Base-by-base conservation (phyloP, 2,113 vertebrate species). In the Megalops atlanticus region DNA sequence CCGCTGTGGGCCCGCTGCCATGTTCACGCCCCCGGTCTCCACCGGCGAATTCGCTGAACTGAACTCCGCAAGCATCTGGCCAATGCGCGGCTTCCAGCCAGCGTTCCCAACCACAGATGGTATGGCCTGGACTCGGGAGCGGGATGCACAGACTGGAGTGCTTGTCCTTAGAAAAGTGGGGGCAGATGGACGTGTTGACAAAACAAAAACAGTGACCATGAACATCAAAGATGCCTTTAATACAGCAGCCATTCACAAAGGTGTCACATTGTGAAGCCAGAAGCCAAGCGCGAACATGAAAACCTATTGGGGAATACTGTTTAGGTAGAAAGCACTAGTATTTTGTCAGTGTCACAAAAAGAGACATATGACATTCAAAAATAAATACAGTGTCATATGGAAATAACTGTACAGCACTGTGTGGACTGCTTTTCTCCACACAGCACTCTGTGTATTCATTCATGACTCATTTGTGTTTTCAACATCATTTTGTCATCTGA, bases 121-220 rank as follows among this genome's bases (percentile, higher is more conserved):
- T n/a, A 11, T 75, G 76, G 82, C 79, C 85, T 77, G 69, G 39
- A 78, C 49, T 81, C n/a, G 88, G 69, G 85, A 35, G 81, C 82
- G 54, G 31, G 82, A 76, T 69, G 31, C 35, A 77, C 81, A 33
- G 71, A 84, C 74, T 40, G 64, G 27, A 78, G 43, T 33, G 24
- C 41, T 27, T 76, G 74, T 31, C 75, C 41, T 45, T 47, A 27
- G 10, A 68, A 45, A 80, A 3, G 35, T 39, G 49, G 36, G 64
- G 27, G 70, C 35, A 82, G 4, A 0, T 3, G 40, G 82, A 76
- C 49, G 79, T 82, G 72, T 47, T 76, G 41, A 82, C 35, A 36
- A 14, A 11, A 69, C 11, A 27, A 64, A 5, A 7, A 7, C 12
- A 69, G 24, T 7, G 24, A 69, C 18, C 3, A 69, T 27, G 21